Base-by-base conservation (phyloP, 2,888 invertebrate species). In the Quadroppia sp. region DNA sequence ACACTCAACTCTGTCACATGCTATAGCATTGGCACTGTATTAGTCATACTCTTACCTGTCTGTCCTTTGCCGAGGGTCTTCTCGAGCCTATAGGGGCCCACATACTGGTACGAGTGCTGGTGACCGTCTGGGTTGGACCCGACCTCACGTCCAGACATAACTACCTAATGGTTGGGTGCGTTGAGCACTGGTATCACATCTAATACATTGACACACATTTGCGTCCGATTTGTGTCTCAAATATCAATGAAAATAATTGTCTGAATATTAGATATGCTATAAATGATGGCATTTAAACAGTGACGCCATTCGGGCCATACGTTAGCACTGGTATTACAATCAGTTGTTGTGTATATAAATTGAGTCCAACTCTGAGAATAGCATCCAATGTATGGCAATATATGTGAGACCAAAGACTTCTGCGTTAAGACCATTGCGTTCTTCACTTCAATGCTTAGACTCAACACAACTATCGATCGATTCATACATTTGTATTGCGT, bases 21-120 rank as follows among this genome's bases (percentile, higher is more conserved):
- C 36, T 36, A 36, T 36, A 36, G 9, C 36, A 7, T 7, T 7
- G 9, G 36, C 4, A 36, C 36, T 36, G 36, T 7, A 36, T 7
- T 36, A 9, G 36, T 36, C 36, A 9, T 7, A 7, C 36, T 9
- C 85, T 85, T 85, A 98, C 98, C 99, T 84, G 99, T 99, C 86
- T 99, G 99, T 78, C 99, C 99, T 85, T 99, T 99, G 80, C 99
- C 99, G 78, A 99, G 88, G 73, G 99, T 99, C 85, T 98, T 99
- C 85, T 99, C 99, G 84, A 99, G 87, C 83, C 97, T 87, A 86
- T 97, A 99, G 76, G 99, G 98, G 80, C 99, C 99, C 81, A 99
- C 98, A 86, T 95, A 98, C 69, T 75, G 75, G 28, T 74, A 75
- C n/a, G 71, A 30, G 28, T 71, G 74, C 30, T 74, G 71, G 40